These are phyloP conservation scores for Nasonia giraulti DNA, from an alignment of 1,140 invertebrate genomes.

Conservation along the genomic window DNA sequence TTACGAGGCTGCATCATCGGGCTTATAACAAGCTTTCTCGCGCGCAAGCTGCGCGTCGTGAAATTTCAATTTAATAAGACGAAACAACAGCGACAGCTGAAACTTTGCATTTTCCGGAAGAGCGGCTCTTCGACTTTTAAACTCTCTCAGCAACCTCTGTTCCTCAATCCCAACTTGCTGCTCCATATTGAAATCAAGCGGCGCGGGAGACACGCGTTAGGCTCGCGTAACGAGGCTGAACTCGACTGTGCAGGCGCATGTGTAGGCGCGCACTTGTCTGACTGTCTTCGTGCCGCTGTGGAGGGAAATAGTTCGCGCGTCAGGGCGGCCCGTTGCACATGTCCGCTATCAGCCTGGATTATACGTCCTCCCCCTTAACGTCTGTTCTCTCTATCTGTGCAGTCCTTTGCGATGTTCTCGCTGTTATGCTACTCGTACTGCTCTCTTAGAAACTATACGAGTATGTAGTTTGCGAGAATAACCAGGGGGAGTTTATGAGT, in stretches of 20 bases:
- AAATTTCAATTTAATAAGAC: slow-evolving; percentile 5
- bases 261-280: too few relatives aligned
- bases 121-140: background rate
- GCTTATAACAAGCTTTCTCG: background rate
- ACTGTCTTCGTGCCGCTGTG: too few relatives aligned
- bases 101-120: background rate
- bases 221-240: background rate
- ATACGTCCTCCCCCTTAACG: background rate
- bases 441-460: too few relatives aligned
- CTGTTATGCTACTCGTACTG: too few relatives aligned
- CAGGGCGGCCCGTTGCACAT: background rate
- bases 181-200: background rate
- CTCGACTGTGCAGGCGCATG: too few relatives aligned
- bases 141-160: background rate
- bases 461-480: too few relatives aligned
- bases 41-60: background rate
- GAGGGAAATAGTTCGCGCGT: background rate
- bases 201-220: too few relatives aligned
- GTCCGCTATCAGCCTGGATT: background rate
- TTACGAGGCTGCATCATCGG: background rate
- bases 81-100: background rate
- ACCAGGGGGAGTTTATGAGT: too few relatives aligned
- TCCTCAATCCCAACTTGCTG: background rate
- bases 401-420: too few relatives aligned
- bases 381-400: background rate